Evolutionary conservation across 2,888 invertebrate species (phyloP).

Genomic region (Nycteola revayana): DNA sequence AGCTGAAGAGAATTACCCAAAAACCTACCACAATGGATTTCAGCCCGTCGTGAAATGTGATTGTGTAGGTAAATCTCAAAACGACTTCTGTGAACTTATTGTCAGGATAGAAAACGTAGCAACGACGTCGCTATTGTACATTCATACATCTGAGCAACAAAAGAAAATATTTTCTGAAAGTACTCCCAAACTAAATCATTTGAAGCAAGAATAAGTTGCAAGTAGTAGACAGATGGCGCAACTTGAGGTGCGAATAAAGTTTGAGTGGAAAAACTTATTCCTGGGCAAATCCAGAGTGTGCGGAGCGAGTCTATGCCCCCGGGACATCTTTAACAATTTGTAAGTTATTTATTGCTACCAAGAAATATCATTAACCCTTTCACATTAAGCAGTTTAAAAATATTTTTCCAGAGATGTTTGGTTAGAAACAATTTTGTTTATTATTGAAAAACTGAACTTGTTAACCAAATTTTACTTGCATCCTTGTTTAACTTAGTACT

Average conservation of each 20-base stretch:
- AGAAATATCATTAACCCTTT: constrained; percentile 78
- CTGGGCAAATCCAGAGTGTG: constrained; percentile 57
- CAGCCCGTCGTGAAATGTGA: constrained; percentile 27
- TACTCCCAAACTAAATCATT: constrained; percentile 77
- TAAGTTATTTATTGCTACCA: constrained; percentile 76
- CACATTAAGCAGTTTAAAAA: constrained; percentile 58
- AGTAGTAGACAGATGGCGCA: constrained; percentile 61
- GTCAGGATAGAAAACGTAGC: constrained; percentile 36
- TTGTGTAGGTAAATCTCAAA: constrained; percentile 32
- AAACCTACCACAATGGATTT: constrained; percentile 13
- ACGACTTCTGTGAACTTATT: constrained; percentile 40
- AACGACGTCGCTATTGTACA: constrained; percentile 54
- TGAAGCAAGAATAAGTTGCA: constrained; percentile 74
- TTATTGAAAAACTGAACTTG: too few relatives aligned
- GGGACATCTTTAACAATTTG: constrained; percentile 76
- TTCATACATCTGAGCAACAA: constrained; percentile 67
- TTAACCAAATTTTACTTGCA: too few relatives aligned
- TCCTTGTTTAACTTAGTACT: too few relatives aligned
- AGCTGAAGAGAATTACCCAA: neutral
- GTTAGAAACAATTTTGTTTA: too few relatives aligned
- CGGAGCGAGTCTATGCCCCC: constrained; percentile 59
- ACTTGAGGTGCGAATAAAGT: constrained; percentile 78
- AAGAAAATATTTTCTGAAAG: constrained; percentile 74
- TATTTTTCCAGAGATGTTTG: constrained; percentile 45
- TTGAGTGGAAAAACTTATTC: constrained; percentile 79